These are phyloP conservation scores for Cyrtonyx montezumae DNA, from an alignment of 2,113 vertebrate species.

Conservation along the genomic window DNA sequence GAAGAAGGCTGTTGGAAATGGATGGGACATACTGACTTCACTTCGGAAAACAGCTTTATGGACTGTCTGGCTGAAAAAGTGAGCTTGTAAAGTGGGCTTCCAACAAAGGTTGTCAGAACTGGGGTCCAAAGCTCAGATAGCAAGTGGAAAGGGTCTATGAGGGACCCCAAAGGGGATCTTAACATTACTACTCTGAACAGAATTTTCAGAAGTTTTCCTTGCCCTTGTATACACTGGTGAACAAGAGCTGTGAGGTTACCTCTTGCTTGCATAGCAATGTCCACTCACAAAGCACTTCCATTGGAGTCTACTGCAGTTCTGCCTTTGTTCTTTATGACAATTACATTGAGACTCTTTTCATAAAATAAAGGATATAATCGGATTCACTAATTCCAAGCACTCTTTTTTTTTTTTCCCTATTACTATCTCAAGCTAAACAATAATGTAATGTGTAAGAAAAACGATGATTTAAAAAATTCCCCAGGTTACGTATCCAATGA, in stretches of 20 bases:
- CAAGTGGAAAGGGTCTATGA: neutral
- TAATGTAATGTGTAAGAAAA: neutral
- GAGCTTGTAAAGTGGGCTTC: neutral
- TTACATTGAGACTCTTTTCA: neutral
- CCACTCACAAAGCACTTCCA: neutral
- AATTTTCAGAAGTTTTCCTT: neutral
- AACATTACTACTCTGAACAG: neutral
- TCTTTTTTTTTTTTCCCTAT: neutral
- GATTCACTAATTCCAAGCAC: neutral
- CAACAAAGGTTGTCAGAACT: neutral
- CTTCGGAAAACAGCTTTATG: neutral
- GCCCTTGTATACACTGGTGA: neutral
- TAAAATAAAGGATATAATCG: neutral
- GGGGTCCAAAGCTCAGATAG: neutral
- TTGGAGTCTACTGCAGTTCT: accelerated
- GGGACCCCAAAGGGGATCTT: neutral
- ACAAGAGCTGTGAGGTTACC: neutral
- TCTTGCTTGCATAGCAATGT: neutral
- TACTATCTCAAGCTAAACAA: neutral
- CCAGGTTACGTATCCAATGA: neutral
- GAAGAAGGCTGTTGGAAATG: neutral
- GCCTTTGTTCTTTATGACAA: neutral
- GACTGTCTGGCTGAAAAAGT: no score
- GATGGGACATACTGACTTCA: neutral
- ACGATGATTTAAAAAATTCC: neutral